A percentile compares a stretch with the other conserved stretches of the same genome.
Conservation (phyloP, 2,888 invertebrate species). For the Trachelus tabidus region DNA sequence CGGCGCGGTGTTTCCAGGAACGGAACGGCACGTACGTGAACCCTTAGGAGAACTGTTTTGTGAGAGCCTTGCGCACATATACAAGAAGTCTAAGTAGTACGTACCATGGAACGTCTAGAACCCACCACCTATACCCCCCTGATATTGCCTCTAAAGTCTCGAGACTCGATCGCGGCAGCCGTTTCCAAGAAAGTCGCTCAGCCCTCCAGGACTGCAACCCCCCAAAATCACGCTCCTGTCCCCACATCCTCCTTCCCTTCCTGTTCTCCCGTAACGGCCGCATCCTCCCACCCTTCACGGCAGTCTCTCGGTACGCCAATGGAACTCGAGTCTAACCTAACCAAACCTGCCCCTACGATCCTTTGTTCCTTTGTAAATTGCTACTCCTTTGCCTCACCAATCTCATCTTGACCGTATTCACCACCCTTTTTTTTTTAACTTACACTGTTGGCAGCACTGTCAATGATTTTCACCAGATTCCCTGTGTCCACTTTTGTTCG, state of each 20-base stretch:
- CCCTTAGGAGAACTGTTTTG: no score
- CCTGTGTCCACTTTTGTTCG: no score
- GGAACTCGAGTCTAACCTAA: no score
- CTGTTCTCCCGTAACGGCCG: background rate
- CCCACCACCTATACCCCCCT: background rate
- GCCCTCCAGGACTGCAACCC: constrained; percentile 27
- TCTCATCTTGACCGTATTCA: background rate
- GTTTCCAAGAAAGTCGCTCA: constrained; percentile 30
- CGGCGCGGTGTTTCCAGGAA: constrained; percentile 1
- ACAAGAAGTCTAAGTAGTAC: background rate
- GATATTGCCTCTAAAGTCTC: background rate
- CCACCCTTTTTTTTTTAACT: no score
- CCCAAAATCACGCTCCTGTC: constrained; percentile 18
- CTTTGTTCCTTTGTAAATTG: constrained; percentile 17
- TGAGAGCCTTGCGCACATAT: background rate
- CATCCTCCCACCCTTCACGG: background rate
- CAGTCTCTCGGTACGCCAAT: background rate
- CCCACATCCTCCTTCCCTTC: background rate
- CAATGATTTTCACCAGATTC: no score
- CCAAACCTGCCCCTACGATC: constrained; percentile 7
- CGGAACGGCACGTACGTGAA: background rate
- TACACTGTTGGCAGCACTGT: no score
- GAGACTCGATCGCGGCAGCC: constrained; percentile 13
- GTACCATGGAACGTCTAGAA: background rate
- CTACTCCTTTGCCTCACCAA: constrained; percentile 5